phyloP scores from a whole-genome alignment of 2,113 vertebrate species.

The Phalacrocorax brasilianus region DNA sequence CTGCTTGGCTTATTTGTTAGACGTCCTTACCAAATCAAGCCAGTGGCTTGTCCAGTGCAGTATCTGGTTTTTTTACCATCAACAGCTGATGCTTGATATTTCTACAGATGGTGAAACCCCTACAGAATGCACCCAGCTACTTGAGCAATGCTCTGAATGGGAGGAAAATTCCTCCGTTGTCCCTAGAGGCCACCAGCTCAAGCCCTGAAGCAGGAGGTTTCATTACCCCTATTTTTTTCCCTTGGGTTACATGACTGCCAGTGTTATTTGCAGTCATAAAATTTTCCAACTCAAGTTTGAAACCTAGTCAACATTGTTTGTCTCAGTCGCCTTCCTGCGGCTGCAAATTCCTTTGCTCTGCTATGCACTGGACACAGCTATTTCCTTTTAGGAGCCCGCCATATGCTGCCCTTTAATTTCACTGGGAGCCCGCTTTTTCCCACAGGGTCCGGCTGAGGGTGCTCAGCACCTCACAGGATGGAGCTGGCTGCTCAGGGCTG shows the following conservation, averaged over 20 bases:
- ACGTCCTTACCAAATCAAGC: neutral
- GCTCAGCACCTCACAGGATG: neutral
- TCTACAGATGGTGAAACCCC: conserved; percentile 2
- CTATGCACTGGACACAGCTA: neutral
- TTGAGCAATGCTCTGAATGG: conserved; percentile 25
- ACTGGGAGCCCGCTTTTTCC: neutral
- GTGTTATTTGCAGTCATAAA: conserved; percentile 44
- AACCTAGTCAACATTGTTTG: neutral
- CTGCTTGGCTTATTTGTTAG: neutral
- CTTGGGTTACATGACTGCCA: neutral
- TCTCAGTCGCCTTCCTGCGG: neutral
- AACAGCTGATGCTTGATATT: neutral
- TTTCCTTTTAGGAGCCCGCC: neutral
- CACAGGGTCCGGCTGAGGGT: neutral
- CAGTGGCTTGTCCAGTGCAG: neutral
- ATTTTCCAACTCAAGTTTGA: neutral
- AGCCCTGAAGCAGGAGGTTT: conserved; percentile 30
- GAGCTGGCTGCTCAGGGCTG: neutral
- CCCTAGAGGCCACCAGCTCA: neutral
- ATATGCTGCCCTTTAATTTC: neutral
- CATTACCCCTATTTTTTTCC: neutral
- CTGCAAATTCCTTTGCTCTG: conserved; percentile 1
- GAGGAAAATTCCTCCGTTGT: conserved; percentile 5
- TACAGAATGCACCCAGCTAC: neutral
- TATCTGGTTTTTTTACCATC: neutral